Evolutionary conservation across 1,140 invertebrate genomes (phyloP), one percentile per base, ranked within the genome.

Genomic region (Aporrectodea caliginosa): DNA sequence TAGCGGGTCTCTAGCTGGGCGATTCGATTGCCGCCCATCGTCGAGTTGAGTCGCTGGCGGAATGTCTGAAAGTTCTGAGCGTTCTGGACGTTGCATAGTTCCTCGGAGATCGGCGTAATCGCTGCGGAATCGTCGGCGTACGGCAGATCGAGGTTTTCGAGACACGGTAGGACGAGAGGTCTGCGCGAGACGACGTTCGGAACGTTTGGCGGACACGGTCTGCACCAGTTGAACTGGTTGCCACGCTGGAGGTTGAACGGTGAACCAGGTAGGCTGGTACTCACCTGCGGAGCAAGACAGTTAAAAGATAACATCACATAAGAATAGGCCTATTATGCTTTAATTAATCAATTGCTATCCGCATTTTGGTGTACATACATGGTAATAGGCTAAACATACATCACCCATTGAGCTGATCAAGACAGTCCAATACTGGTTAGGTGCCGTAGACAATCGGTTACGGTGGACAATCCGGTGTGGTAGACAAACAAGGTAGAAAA

Each of bases 111-210:
- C 22, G 97, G 97, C 73, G 96, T 98, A 1, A 97, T 96, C 75
- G 96, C 96, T 85, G 96, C 96, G 71, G 95, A 98, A 88, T 98
- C 96, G 88, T 98, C 97, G 34, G 96, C 96, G 88, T 96, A 98
- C 22, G 97, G 97, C 84, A 98, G 91, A 88, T 98, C 95, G 88
- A 97, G 93, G 78, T 95, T 95, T 88, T 98, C 96, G 85, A 97
- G 90, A 90, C 97, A 97, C 75, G 95, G 96, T 75, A 97, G 90
- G 70, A 98, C 95, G 79, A 98, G 90, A 1, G 96, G 96, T 87
- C 97, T 35, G 0, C 43, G 43, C n/a, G 75, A n/a, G 1, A 32
- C 16, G 1, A 32, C 16, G 75, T 76, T 76, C 32, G 34, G 35
- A 0, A 30, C 43, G 35, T 76, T n/a, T 22, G 75, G 22, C 1